Conservation (phyloP, 1,140 invertebrate species). For the Pentalonia nigronervosa region DNA sequence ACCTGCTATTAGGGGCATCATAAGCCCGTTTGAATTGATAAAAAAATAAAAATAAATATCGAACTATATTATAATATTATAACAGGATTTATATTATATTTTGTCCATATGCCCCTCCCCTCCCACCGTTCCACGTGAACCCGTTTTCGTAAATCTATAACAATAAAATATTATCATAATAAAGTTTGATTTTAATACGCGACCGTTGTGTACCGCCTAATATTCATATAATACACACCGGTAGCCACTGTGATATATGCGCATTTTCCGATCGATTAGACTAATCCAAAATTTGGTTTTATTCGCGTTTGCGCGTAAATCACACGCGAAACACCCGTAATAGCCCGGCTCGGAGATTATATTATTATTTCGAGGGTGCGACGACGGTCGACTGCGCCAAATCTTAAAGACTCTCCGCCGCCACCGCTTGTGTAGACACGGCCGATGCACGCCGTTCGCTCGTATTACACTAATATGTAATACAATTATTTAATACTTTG, state of each 20-base stretch:
- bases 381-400: not conserved
- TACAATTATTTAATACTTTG: not conserved
- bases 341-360: conserved; percentile 15
- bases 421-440: not conserved
- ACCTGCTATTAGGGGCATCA: too few relatives aligned
- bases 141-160: too few relatives aligned
- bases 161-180: too few relatives aligned
- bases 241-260: not conserved
- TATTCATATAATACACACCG: too few relatives aligned
- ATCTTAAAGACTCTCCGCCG: not conserved
- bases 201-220: too few relatives aligned
- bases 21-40: too few relatives aligned
- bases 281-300: conserved; percentile 34
- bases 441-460: not conserved
- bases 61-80: too few relatives aligned
- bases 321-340: conserved; percentile 21
- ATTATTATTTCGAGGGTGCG: not conserved
- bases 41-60: too few relatives aligned
- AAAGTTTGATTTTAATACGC: not conserved
- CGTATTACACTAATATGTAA: not conserved
- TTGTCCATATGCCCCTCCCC: too few relatives aligned
- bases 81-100: too few relatives aligned
- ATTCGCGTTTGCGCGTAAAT: not conserved
- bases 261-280: conserved; percentile 51
- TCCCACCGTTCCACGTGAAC: too few relatives aligned